These are phyloP conservation scores for Leptodactylus fallax DNA, from an alignment of 2,797 vertebrate species.

Conservation along the genomic window DNA sequence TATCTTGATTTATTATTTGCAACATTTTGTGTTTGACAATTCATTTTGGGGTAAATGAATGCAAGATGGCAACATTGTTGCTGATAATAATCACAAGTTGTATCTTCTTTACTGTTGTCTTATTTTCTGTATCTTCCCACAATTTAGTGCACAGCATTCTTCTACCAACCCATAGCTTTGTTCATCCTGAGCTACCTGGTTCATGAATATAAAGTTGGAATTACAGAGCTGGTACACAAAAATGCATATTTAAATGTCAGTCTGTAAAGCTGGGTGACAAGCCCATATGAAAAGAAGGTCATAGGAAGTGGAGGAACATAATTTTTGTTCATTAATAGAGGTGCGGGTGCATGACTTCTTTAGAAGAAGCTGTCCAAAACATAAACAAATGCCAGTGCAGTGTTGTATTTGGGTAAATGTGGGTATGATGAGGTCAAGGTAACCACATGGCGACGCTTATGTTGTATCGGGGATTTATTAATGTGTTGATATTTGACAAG, in stretches of 20 bases:
- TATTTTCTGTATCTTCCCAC: background rate
- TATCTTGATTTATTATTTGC: background rate
- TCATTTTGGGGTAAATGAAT: too few species aligned
- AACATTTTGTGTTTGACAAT: background rate
- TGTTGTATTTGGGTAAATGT: background rate
- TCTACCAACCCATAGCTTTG: background rate
- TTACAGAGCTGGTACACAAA: background rate
- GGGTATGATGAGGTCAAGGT: background rate
- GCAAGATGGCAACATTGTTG: background rate
- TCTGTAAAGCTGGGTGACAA: background rate
- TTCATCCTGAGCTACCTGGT: background rate
- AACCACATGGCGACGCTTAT: background rate
- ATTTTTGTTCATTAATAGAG: background rate
- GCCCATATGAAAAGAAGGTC: background rate
- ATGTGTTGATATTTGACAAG: background rate
- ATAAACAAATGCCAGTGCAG: background rate
- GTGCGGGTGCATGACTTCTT: background rate
- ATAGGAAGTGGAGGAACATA: background rate
- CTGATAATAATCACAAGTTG: background rate
- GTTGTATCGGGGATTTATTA: background rate
- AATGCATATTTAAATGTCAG: background rate
- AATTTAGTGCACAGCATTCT: background rate
- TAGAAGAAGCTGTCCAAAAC: background rate
- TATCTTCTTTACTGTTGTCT: background rate
- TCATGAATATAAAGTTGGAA: background rate